Conservation (phyloP, 2,113 vertebrate species). For the Protobothrops flavoviridis region DNA sequence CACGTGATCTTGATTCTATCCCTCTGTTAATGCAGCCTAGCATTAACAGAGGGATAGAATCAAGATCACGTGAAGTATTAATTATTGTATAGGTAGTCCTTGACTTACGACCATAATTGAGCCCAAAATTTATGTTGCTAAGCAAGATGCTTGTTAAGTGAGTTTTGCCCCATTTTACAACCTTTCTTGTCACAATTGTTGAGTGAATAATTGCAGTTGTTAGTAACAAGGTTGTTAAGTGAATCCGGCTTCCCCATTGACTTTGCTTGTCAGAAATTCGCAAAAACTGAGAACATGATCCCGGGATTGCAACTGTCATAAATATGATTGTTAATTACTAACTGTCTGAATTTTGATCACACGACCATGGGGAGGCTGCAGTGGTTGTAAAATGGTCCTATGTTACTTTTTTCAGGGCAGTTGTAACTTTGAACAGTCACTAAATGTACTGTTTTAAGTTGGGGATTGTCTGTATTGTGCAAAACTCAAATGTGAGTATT, state of each 20-base stretch:
- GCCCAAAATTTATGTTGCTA: not conserved
- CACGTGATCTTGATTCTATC: no score
- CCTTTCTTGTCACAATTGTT: no score
- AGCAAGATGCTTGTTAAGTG: not conserved
- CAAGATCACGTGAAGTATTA: no score
- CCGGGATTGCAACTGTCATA: not conserved
- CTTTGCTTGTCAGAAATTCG: no score
- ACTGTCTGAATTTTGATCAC: not conserved
- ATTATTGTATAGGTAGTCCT: not conserved
- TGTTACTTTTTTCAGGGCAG: not conserved
- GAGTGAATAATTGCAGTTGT: no score
- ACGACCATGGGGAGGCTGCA: not conserved
- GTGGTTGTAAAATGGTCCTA: not conserved
- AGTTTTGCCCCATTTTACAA: no score
- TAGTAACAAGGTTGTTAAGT: no score
- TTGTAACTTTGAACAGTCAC: not conserved
- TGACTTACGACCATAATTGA: not conserved
- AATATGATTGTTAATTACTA: not conserved
- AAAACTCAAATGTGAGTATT: not conserved
- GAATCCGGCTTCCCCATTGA: no score
- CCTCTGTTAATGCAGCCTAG: no score
- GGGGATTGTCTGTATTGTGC: not conserved
- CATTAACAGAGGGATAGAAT: no score
- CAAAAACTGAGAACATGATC: not conserved
- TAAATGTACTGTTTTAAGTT: not conserved